Evolutionary conservation across 2,113 vertebrate genomes (phyloP).

Genomic region (Anarrhichthys ocellatus): DNA sequence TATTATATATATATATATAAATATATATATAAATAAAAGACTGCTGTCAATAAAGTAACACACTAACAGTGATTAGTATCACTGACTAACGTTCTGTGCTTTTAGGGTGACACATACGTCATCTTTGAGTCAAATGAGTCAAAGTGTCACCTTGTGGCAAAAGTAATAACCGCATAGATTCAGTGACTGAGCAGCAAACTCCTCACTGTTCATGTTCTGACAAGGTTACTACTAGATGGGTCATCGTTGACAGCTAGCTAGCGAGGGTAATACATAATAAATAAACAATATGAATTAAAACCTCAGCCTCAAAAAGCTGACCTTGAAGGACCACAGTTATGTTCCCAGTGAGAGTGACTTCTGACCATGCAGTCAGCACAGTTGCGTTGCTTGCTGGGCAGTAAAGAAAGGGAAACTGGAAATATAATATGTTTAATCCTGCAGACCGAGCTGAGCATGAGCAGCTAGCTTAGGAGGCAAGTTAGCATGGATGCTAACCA

Average conservation of each 20-base stretch:
- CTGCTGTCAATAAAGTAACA: background rate
- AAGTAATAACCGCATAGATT: constrained; percentile 22
- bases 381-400: background rate
- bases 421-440: background rate
- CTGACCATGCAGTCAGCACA: background rate
- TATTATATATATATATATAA: too few species aligned
- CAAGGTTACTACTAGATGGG: fast-evolving
- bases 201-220: background rate
- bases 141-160: constrained; percentile 58
- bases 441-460: background rate
- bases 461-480: background rate
- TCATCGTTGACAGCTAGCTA: fast-evolving
- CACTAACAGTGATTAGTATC: background rate
- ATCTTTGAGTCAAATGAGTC: background rate
- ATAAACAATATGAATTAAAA: background rate
- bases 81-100: background rate
- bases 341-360: constrained; percentile 1
- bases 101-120: background rate
- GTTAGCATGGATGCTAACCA: constrained; percentile 73
- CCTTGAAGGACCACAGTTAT: constrained; percentile 63
- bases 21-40: too few species aligned
- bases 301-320: constrained; percentile 45
- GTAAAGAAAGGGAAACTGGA: background rate
- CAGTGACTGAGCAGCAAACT: background rate
- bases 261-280: background rate